Conservation (phyloP, 2,113 vertebrate genomes). For the Malurus alboscapulatus region DNA sequence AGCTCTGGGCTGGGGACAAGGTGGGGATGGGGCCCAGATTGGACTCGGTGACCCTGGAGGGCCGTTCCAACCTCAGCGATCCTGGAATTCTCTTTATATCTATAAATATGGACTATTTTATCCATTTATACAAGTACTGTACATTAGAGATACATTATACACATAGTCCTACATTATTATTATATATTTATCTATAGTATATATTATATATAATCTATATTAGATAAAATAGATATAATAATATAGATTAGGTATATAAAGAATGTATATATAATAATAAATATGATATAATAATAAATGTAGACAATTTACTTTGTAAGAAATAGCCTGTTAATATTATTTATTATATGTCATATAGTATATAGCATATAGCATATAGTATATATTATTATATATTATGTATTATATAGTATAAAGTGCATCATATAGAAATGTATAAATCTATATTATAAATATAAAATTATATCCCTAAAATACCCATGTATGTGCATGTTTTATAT, state of each 20-base stretch:
- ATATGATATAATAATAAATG: no score
- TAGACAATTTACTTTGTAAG: no score
- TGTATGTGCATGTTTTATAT: fast-evolving
- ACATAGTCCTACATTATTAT: not conserved
- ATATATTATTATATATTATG: no score
- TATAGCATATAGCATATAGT: no score
- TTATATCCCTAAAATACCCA: fast-evolving
- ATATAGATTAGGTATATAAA: no score
- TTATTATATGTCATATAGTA: not conserved
- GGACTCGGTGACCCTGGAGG: not conserved
- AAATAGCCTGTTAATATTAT: not conserved
- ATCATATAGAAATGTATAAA: not conserved
- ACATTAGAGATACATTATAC: no score
- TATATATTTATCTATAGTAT: not conserved
- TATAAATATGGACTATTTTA: not conserved
- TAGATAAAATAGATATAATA: no score
- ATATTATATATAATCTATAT: no score
- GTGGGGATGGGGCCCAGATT: fast-evolving
- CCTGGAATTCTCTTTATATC: not conserved
- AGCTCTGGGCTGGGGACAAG: not conserved
- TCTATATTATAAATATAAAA: fast-evolving
- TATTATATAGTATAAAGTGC: no score
- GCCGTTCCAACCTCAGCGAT: not conserved
- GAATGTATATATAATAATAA: no score
- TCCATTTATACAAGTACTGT: not conserved